These are phyloP conservation scores for sheep (Ovis aries) DNA, from an alignment of 2,113 vertebrate genomes.

Conservation along the genomic window DNA sequence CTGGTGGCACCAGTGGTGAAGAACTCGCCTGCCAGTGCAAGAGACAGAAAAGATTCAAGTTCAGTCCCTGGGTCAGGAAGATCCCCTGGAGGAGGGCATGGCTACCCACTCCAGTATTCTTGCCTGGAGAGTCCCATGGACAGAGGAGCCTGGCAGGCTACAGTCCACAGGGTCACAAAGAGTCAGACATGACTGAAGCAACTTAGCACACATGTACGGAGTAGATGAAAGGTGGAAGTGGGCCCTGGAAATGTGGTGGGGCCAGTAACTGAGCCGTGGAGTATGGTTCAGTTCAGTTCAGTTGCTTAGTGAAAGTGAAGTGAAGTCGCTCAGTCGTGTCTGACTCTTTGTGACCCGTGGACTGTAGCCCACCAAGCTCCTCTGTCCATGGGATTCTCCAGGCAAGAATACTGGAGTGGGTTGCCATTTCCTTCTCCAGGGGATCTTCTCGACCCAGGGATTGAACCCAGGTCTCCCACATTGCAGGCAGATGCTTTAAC, in stretches of 20 bases:
- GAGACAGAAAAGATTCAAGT: not conserved
- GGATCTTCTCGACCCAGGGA: too few relatives aligned
- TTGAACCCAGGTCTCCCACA: too few relatives aligned
- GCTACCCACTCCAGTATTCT: not conserved
- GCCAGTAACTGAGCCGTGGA: not conserved
- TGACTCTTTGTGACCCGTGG: accelerated
- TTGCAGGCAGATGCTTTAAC: too few relatives aligned
- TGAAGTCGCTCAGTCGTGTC: too few relatives aligned
- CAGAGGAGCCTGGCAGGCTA: not conserved
- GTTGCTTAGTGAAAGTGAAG: too few relatives aligned
- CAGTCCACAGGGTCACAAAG: not conserved
- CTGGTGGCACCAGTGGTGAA: not conserved
- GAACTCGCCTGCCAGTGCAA: not conserved
- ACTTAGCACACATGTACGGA: not conserved
- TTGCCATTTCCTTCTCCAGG: too few relatives aligned
- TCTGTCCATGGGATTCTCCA: too few relatives aligned
- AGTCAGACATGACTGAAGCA: not conserved
- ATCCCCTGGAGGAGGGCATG: not conserved
- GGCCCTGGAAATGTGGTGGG: not conserved
- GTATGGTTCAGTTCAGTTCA: too few relatives aligned
- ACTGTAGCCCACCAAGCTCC: too few relatives aligned
- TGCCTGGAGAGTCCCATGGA: not conserved
- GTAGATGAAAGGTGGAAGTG: not conserved
- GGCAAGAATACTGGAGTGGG: too few relatives aligned
- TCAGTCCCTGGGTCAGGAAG: not conserved